Evolutionary conservation across 1,140 invertebrate species (phyloP).

Genomic region (Helicoverpa armigera): DNA sequence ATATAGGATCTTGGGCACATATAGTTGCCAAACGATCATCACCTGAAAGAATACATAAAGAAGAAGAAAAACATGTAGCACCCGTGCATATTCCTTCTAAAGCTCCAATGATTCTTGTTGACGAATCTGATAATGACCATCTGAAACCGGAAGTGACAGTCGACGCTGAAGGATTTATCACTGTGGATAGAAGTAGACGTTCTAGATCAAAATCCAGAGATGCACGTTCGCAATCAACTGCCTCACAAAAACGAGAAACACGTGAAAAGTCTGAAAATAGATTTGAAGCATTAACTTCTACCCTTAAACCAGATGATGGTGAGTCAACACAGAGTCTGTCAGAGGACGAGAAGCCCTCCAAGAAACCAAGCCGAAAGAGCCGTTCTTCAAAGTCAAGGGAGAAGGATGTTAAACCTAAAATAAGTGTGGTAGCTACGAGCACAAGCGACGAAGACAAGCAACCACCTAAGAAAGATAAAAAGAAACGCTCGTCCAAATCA

Average conservation of each 20-base stretch:
- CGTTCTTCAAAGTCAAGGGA: conserved; percentile 72
- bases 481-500: conserved; percentile 71
- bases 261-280: conserved; percentile 79
- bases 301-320: conserved; percentile 64
- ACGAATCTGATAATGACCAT: conserved; percentile 68
- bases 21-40: conserved; percentile 77
- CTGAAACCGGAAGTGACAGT: conserved; percentile 67
- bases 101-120: conserved; percentile 80
- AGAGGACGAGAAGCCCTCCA: conserved; percentile 63
- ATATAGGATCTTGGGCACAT: conserved; percentile 78
- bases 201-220: conserved; percentile 82
- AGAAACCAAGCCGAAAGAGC: conserved; percentile 67
- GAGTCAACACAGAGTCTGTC: conserved; percentile 58
- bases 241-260: conserved; percentile 47
- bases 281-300: conserved; percentile 71
- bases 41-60: conserved; percentile 65
- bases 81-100: conserved; percentile 49
- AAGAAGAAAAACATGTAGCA: conserved; percentile 48
- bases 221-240: conserved; percentile 63
- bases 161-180: conserved; percentile 83
- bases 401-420: conserved; percentile 66
- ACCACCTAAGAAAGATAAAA: conserved; percentile 72
- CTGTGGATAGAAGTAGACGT: conserved; percentile 78
- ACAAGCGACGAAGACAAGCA: conserved; percentile 70
- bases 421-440: conserved; percentile 50